Evolutionary conservation across 2,888 invertebrate genomes (phyloP).

Genomic region (Dryadula phaetusa): DNA sequence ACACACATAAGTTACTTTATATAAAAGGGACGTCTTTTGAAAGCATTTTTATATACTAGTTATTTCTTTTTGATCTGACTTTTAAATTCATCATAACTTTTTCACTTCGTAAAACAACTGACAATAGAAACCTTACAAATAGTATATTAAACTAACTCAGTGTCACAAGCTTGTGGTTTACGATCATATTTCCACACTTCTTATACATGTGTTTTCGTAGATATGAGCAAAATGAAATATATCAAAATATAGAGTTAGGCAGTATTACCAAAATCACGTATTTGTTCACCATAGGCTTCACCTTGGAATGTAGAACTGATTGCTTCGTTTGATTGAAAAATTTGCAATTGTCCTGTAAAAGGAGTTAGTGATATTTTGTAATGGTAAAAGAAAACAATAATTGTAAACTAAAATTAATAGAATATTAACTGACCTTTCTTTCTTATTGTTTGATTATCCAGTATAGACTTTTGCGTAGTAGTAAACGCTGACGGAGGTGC

Average conservation of each 20-base stretch:
- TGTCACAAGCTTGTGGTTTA: slow-evolving; percentile 37
- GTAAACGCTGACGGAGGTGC: slow-evolving; percentile 91
- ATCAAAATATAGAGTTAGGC: background rate
- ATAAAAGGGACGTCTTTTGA: background rate
- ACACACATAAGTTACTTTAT: background rate
- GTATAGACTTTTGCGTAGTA: slow-evolving; percentile 76
- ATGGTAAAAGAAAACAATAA: background rate
- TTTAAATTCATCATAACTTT: background rate
- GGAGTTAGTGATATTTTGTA: slow-evolving; percentile 32
- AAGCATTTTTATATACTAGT: background rate
- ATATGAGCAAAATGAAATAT: background rate
- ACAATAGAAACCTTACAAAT: slow-evolving; percentile 35
- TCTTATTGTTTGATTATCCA: slow-evolving; percentile 77
- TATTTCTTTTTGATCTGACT: slow-evolving; percentile 24
- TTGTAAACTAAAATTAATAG: background rate
- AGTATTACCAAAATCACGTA: slow-evolving; percentile 70
- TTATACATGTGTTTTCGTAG: background rate
- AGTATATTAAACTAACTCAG: slow-evolving; percentile 28
- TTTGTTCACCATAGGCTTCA: slow-evolving; percentile 75
- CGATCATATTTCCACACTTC: background rate
- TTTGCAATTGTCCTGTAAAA: slow-evolving; percentile 67
- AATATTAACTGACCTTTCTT: slow-evolving; percentile 68
- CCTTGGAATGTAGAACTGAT: slow-evolving; percentile 80
- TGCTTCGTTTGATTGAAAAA: slow-evolving; percentile 67
- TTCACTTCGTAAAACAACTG: background rate